phyloP scores from a whole-genome alignment of 2,888 invertebrate species.

The Coenonympha glycerion region DNA sequence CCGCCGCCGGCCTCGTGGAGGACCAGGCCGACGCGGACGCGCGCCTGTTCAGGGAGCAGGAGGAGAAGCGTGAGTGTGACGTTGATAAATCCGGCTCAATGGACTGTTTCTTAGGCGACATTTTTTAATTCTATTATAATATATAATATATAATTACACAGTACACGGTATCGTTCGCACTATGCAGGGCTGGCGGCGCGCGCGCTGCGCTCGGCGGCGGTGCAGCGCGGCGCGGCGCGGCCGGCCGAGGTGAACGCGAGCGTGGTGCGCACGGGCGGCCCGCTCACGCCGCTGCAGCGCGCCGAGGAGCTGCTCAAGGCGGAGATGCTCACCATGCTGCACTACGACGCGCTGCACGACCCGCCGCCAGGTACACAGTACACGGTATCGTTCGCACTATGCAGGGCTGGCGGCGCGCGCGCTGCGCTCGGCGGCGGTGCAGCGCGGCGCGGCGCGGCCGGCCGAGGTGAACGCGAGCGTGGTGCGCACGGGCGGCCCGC shows the following conservation, averaged over 20 bases:
- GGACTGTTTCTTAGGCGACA: neutral
- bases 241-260: conserved; percentile 90
- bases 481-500: conserved; percentile 85
- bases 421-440: conserved; percentile 89
- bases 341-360: conserved; percentile 90
- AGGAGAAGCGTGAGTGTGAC: conserved; percentile 75
- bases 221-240: conserved; percentile 89
- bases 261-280: conserved; percentile 84
- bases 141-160: no score
- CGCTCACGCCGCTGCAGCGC: conserved; percentile 90
- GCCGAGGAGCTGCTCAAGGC: conserved; percentile 97
- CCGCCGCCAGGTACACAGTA: conserved; percentile 78
- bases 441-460: conserved; percentile 89
- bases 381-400: neutral
- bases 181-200: conserved; percentile 43
- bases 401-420: conserved; percentile 59
- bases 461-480: conserved; percentile 86
- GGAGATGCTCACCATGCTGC: conserved; percentile 97
- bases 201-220: conserved; percentile 86
- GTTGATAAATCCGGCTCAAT: neutral
- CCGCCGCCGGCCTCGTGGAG: conserved; percentile 69
- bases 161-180: neutral
- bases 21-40: conserved; percentile 93
- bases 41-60: conserved; percentile 79
- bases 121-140: no score